phyloP scores from a whole-genome alignment of 2,888 invertebrate genomes.

The Nebria salina region DNA sequence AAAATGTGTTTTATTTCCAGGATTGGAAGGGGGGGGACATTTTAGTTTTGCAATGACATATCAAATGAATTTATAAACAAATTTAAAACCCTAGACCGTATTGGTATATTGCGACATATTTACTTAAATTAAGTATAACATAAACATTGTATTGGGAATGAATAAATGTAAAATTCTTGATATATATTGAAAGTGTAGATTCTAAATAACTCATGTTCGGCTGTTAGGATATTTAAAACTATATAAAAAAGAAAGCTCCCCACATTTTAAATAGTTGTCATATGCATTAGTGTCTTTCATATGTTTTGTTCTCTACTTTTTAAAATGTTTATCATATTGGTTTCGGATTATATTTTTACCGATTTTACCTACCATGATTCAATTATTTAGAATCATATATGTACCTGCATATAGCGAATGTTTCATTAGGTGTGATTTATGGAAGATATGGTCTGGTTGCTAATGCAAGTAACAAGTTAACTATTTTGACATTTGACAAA shows the following conservation, averaged over 20 bases:
- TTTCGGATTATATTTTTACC: neutral
- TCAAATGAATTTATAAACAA: neutral
- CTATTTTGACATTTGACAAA: neutral
- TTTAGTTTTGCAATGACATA: neutral
- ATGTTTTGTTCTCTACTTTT: neutral
- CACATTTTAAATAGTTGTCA: neutral
- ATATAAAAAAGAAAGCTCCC: neutral
- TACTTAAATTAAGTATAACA: too few relatives aligned
- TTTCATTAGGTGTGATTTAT: too few relatives aligned
- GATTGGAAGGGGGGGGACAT: neutral
- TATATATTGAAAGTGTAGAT: too few relatives aligned
- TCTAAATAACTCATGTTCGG: too few relatives aligned
- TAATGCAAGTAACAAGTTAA: neutral
- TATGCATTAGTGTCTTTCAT: constrained; percentile 20
- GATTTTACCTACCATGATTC: too few relatives aligned
- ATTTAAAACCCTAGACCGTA: neutral
- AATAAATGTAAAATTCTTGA: too few relatives aligned
- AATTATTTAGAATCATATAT: too few relatives aligned
- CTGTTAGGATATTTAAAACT: neutral
- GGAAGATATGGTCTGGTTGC: too few relatives aligned
- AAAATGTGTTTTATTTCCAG: neutral
- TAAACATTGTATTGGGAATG: too few relatives aligned
- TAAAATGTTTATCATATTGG: constrained; percentile 7
- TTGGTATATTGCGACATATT: too few relatives aligned
- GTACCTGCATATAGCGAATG: too few relatives aligned